Evolutionary conservation across 2,888 invertebrate species (phyloP).

Genomic region (Eremobia ochroleuca): DNA sequence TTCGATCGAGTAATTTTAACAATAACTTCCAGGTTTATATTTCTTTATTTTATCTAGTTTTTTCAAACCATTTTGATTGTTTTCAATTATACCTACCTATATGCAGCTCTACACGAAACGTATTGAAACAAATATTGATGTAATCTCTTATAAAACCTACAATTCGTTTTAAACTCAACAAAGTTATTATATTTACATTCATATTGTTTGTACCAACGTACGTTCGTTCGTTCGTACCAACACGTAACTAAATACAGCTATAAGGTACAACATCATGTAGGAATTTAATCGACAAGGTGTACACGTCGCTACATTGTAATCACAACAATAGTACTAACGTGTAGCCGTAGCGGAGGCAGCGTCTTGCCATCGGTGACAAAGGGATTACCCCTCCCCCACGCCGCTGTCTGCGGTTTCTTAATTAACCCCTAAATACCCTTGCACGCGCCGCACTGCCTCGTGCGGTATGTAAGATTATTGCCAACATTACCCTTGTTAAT

Average conservation of each 20-base stretch:
- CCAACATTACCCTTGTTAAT: slow-evolving; percentile 86
- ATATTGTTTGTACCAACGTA: not conserved
- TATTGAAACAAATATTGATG: slow-evolving; percentile 4
- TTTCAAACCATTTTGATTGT: not conserved
- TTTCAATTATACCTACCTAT: not conserved
- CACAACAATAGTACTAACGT: slow-evolving; percentile 76
- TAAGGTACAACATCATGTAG: slow-evolving; percentile 48
- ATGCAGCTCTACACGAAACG: not conserved
- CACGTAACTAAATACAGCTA: slow-evolving; percentile 24
- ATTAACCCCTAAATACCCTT: slow-evolving; percentile 90
- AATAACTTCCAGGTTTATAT: slow-evolving; percentile 7
- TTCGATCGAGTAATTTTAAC: slow-evolving; percentile 57
- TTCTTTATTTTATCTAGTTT: not conserved
- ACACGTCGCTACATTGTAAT: slow-evolving; percentile 70
- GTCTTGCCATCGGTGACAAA: slow-evolving; percentile 87
- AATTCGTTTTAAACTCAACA: not conserved
- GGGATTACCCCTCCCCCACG: slow-evolving; percentile 82
- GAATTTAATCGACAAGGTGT: slow-evolving; percentile 59
- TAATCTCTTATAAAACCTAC: not conserved
- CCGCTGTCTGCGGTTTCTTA: slow-evolving; percentile 88
- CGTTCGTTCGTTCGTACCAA: slow-evolving; percentile 1
- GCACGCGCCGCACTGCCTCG: slow-evolving; percentile 79
- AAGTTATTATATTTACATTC: not conserved
- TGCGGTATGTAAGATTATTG: slow-evolving; percentile 87
- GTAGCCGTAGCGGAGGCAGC: slow-evolving; percentile 71